Percentiles rank a stretch among this genome's conserved stretches.
Evolutionary conservation across 2,797 vertebrate genomes (phyloP).

Genomic region (Heliangelus exortis): DNA sequence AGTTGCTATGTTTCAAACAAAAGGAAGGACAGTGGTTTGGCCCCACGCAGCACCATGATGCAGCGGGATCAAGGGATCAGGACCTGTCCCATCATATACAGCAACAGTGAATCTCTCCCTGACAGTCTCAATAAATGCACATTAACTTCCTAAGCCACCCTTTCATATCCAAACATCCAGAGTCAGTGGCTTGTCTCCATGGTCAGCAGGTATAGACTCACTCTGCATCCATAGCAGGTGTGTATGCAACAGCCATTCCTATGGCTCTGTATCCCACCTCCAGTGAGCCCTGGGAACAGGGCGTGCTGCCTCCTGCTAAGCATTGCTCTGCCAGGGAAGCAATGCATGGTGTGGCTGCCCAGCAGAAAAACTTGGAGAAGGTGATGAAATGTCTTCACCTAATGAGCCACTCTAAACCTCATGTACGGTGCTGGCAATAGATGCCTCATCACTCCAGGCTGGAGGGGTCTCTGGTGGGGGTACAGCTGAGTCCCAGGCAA

Average conservation of each 20-base stretch:
- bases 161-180: not conserved
- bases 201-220: not conserved
- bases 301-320: fast-evolving
- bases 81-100: not conserved
- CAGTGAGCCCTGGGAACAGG: not conserved
- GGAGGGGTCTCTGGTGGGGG: fast-evolving
- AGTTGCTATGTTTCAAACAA: not conserved
- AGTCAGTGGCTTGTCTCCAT: not conserved
- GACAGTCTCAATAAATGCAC: not conserved
- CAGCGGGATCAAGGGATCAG: not conserved
- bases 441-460: not conserved
- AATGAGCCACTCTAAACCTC: fast-evolving
- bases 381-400: not conserved
- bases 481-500: not conserved
- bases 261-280: not conserved
- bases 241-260: not conserved
- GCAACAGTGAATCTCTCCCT: not conserved
- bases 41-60: fast-evolving
- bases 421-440: fast-evolving
- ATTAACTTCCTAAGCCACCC: fast-evolving
- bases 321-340: not conserved
- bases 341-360: fast-evolving
- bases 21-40: not conserved
- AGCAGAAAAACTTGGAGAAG: not conserved
- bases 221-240: fast-evolving